Conservation (phyloP, 2,113 vertebrate genomes). For the Carlito syrichta region DNA sequence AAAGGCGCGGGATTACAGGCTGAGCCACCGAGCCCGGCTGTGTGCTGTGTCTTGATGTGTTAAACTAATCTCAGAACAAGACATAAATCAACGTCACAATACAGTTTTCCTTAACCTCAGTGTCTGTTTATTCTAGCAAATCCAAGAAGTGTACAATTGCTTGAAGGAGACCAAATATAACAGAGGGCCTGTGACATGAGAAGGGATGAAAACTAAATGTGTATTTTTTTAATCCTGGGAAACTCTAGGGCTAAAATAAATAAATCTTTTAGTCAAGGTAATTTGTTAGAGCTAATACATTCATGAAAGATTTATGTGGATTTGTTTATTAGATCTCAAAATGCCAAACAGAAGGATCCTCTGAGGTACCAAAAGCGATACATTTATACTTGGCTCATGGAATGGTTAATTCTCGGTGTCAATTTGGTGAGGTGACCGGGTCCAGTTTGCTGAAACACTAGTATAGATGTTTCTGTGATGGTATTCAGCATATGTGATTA, state of each 20-base stretch:
- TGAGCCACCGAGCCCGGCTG: too few relatives aligned
- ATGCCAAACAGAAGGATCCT: background rate
- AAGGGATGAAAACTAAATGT: background rate
- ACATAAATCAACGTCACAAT: background rate
- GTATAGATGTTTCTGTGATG: background rate
- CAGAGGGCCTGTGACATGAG: background rate
- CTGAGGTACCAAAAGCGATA: background rate
- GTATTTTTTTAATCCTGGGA: background rate
- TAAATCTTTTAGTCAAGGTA: background rate
- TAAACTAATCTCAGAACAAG: background rate
- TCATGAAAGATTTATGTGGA: background rate
- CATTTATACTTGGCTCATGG: background rate
- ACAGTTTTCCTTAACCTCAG: background rate
- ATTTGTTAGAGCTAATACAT: background rate
- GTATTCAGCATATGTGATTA: background rate
- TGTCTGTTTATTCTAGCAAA: background rate
- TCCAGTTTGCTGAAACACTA: background rate
- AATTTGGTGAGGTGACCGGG: background rate
- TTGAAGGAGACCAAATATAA: background rate
- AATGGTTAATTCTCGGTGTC: background rate
- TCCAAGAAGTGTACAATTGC: background rate
- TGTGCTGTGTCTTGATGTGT: background rate
- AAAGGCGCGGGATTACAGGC: too few relatives aligned
- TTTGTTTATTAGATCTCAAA: slow-evolving; percentile 14
- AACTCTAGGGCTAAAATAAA: background rate